Evolutionary conservation across 2,888 invertebrate genomes (phyloP).

Genomic region (Agonopterix alstromeriana): DNA sequence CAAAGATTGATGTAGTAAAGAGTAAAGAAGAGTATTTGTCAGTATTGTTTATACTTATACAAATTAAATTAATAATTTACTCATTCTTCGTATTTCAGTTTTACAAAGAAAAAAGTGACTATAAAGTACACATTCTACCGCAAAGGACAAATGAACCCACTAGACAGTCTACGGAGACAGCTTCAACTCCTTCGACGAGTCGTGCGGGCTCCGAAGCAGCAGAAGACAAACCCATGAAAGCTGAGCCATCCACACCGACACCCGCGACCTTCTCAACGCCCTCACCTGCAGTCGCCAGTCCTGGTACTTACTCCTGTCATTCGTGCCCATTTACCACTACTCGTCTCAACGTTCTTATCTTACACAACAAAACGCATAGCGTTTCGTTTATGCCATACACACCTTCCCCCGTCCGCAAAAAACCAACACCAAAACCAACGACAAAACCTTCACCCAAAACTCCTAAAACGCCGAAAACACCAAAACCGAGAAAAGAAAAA

Average conservation of each 20-base stretch:
- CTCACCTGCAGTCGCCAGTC: conserved; percentile 37
- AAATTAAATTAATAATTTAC: no score
- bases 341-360: conserved; percentile 83
- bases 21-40: no score
- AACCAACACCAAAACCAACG: conserved; percentile 27
- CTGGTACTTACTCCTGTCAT: conserved; percentile 77
- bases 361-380: conserved; percentile 84
- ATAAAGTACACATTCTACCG: conserved; percentile 80
- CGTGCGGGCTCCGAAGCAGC: conserved; percentile 27
- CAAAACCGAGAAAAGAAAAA: conserved; percentile 52
- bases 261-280: conserved; percentile 3
- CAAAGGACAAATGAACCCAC: conserved; percentile 67
- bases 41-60: no score
- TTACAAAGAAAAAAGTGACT: conserved; percentile 64
- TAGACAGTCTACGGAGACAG: conserved; percentile 23
- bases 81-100: conserved; percentile 37
- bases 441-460: conserved; percentile 35
- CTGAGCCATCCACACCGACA: conserved; percentile 11
- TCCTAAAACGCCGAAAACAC: conserved; percentile 41
- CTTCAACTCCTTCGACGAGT: conserved; percentile 39
- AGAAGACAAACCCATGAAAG: conserved; percentile 20
- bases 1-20: no score
- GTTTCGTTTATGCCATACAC: conserved; percentile 66
- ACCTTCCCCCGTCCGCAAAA: conserved; percentile 59
- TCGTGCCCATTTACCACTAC: conserved; percentile 80